Base-by-base conservation (phyloP, 2,888 invertebrate species). In the Andricus quercusramuli region DNA sequence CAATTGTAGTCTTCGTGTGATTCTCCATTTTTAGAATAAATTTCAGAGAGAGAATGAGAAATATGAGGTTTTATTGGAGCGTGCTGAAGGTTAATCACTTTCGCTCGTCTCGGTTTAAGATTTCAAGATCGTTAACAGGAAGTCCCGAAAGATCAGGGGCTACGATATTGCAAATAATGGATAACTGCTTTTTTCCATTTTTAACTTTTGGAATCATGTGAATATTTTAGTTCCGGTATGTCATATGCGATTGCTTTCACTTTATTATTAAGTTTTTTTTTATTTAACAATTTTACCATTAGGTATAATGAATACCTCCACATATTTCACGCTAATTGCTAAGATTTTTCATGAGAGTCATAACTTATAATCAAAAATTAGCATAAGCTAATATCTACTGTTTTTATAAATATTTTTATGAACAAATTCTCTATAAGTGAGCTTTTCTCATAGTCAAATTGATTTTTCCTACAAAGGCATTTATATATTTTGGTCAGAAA, bases 11-110 rank as follows among this genome's bases (percentile, higher is more conserved):
- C 29, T 64, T 64, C 17, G 17, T 64, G 64, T 15, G 64, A 64
- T 17, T 17, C 15, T 64, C 8, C 17, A 64, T 64, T 64, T 64
- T 68, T 17, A n/a, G 25, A 41, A 67, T 41, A n/a, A 20, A 67
- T 67, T 67, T 67, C n/a, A 41, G 22, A 41, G 68, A 68, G 25
- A 68, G 47, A 44, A 41, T 32, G 15, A 68, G n/a, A 68, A 41
- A 25, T 20, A 68, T 68, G 41, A 44, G 29, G 41, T 41, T 68
- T 64, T 64, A 64, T 64, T 64, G 64, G 64, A 64, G 64, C 64
- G 29, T 64, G 29, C 64, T 64, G 64, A 25, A 64, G 64, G 29
- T 64, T 64, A 29, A 64, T 64, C 64, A 64, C 64, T 64, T 64
- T 64, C 64, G 29, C 29, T 64, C 64, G 64, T 64, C 64, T 29